Evolutionary conservation across 2,888 invertebrate species (phyloP), one percentile per base, ranked within the genome.

Genomic region (Phalera bucephala): DNA sequence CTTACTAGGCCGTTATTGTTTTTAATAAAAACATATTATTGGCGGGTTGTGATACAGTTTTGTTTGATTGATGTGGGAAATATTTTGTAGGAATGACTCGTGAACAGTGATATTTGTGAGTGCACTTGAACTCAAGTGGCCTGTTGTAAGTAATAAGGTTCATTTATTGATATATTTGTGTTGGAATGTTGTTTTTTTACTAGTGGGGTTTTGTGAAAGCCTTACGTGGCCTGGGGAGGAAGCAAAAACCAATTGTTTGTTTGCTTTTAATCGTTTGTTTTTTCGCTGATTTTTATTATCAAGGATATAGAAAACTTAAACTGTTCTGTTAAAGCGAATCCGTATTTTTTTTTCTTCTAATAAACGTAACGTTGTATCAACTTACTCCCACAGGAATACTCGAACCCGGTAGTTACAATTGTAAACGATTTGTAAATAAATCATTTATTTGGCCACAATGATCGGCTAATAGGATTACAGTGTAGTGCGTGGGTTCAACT

Each of bases 41-140:
- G 67, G 66, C 60, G 51, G 51, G 52, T 69, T 65, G 64, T 68
- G 64, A 72, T 62, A 54, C 58, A 42, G 32, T 56, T 35, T 44
- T 36, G 21, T 67, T 74, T 86, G 85, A 86, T 83, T 82, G 85
- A 86, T 85, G 78, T 85, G 87, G 74, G 86, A 86, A 79, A 66
- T 48, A 49, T 48, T 36, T 46, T 29, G 33, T 30, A 30, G 15
- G 17, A 37, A 26, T 12, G 20, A 13, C 31, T 27, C 19, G 36
- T 23, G 42, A 39, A 36, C 31, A 2, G 2, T 22, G 22, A 10
- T 22, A 10, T 12, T 12, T 25, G 11, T 6, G 4, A 12, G 25
- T 12, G 25, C 25, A 25, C 13, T 25, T 10, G 8, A 22, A 12
- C 8, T 25, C 7, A 12, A 12, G 25, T 12, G 4, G n/a, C n/a